A percentile compares a stretch with the other conserved stretches of the same genome.
These are phyloP conservation scores for Isotomurus palustris DNA, from an alignment of 2,888 invertebrate species.

Conservation along the genomic window DNA sequence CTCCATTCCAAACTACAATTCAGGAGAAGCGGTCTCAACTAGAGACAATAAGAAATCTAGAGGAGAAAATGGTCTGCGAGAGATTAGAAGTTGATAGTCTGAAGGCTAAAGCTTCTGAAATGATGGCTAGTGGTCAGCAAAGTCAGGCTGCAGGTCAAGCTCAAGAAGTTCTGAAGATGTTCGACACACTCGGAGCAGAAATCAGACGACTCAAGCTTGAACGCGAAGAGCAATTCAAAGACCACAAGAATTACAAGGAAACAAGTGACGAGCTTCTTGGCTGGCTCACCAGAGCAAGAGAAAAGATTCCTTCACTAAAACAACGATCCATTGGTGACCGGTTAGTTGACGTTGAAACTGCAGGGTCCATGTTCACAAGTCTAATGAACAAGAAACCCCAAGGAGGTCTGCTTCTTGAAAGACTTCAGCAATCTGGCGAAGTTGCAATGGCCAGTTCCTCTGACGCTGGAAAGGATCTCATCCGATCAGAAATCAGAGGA, in stretches of 20 bases:
- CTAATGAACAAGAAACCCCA: conserved; percentile 83
- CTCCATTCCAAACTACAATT: conserved; percentile 72
- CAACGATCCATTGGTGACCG: conserved; percentile 80
- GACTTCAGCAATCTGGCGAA: conserved; percentile 79
- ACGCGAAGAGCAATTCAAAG: conserved; percentile 78
- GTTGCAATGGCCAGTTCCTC: conserved; percentile 81
- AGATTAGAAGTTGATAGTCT: conserved; percentile 82
- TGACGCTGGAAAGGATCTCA: conserved; percentile 69
- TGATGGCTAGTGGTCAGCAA: conserved; percentile 79
- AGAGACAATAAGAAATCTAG: conserved; percentile 76
- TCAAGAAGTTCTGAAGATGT: conserved; percentile 75
- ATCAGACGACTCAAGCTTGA: conserved; percentile 71
- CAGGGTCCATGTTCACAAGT: conserved; percentile 53
- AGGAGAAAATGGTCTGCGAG: conserved; percentile 83
- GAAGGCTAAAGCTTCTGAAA: conserved; percentile 77
- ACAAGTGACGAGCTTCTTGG: conserved; percentile 82
- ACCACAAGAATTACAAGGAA: conserved; percentile 84
- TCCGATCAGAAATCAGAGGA: conserved; percentile 79
- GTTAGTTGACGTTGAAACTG: conserved; percentile 74
- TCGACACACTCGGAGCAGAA: conserved; percentile 71
- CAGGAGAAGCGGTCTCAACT: conserved; percentile 80
- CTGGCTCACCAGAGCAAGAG: conserved; percentile 81
- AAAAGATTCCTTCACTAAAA: conserved; percentile 81
- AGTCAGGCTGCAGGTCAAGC: conserved; percentile 77
- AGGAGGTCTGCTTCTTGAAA: conserved; percentile 80